phyloP scores from a whole-genome alignment of 2,113 vertebrate genomes.

The Alosa alosa region DNA sequence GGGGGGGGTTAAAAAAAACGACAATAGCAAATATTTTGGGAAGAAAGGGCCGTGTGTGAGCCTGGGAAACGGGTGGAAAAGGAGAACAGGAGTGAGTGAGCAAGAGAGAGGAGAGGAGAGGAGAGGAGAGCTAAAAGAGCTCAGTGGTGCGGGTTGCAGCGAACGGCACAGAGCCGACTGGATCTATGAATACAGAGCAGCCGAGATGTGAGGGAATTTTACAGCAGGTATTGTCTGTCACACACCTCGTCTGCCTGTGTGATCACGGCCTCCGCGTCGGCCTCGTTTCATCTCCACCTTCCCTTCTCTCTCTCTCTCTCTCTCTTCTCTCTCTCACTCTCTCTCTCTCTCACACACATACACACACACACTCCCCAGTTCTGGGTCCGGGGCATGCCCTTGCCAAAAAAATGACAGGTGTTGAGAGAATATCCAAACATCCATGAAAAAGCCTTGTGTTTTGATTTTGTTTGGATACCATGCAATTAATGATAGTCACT shows the following conservation, averaged over 20 bases:
- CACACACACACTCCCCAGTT: conserved; percentile 52
- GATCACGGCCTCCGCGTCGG: conserved; percentile 71
- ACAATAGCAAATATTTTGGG: conserved; percentile 64
- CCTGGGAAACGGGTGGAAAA: conserved; percentile 19
- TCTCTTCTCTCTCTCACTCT: conserved; percentile 28
- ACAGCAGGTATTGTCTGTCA: conserved; percentile 79
- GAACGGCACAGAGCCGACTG: conserved; percentile 67
- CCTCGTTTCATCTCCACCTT: conserved; percentile 64
- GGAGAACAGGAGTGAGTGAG: conserved; percentile 12
- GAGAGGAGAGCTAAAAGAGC: conserved; percentile 63
- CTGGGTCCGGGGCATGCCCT: conserved; percentile 63
- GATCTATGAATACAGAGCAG: conserved; percentile 77
- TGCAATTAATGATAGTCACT: conserved; percentile 10
- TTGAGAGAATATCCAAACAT: conserved; percentile 67
- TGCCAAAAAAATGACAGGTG: conserved; percentile 75
- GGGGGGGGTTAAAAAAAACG: conserved; percentile 18
- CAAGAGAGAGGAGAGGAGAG: conserved; percentile 57
- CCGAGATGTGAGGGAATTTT: conserved; percentile 79
- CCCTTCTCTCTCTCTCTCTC: conserved; percentile 44
- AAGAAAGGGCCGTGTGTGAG: conserved; percentile 51
- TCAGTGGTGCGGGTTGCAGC: conserved; percentile 53
- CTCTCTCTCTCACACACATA: conserved; percentile 15
- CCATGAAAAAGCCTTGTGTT: conserved; percentile 13
- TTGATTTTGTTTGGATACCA: conserved; percentile 18
- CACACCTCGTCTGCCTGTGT: conserved; percentile 73